Evolutionary conservation across 2,888 invertebrate genomes (phyloP).

Genomic region (Cheilosia pagana): DNA sequence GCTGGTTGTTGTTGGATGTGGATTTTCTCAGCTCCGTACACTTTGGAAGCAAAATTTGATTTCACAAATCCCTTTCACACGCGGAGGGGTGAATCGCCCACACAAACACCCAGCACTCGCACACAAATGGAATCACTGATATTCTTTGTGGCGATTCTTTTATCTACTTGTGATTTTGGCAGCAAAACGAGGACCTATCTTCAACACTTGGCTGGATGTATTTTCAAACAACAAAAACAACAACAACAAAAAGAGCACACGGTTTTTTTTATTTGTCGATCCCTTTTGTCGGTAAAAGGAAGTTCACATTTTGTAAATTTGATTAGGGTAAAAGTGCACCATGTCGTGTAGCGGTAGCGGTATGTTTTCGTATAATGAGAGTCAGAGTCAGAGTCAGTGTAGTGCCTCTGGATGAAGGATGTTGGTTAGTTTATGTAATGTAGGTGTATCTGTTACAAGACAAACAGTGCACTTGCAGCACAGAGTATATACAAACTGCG

Average conservation of each 20-base stretch:
- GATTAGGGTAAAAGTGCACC: conserved; percentile 18
- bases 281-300: conserved; percentile 24
- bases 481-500: conserved; percentile 12
- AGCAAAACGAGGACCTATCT: conserved; percentile 17
- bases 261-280: conserved; percentile 13
- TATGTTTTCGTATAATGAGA: conserved; percentile 26
- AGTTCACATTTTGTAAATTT: conserved; percentile 59
- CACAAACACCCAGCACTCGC: conserved; percentile 18
- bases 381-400: conserved; percentile 20
- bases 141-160: conserved; percentile 26
- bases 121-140: conserved; percentile 44
- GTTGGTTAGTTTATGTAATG: conserved; percentile 51
- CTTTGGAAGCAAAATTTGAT: conserved; percentile 34
- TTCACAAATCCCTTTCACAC: conserved; percentile 33
- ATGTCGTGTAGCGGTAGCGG: conserved; percentile 1
- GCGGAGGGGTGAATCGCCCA: background rate
- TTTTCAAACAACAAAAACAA: background rate
- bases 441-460: conserved; percentile 40
- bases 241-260: background rate
- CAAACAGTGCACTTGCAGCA: conserved; percentile 42
- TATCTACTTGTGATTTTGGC: conserved; percentile 25
- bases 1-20: conserved; percentile 32
- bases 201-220: conserved; percentile 1
- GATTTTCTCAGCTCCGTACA: conserved; percentile 17
- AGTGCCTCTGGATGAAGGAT: conserved; percentile 15